These are phyloP conservation scores for Helogale parvula DNA, from an alignment of 2,113 vertebrate genomes.

Conservation along the genomic window DNA sequence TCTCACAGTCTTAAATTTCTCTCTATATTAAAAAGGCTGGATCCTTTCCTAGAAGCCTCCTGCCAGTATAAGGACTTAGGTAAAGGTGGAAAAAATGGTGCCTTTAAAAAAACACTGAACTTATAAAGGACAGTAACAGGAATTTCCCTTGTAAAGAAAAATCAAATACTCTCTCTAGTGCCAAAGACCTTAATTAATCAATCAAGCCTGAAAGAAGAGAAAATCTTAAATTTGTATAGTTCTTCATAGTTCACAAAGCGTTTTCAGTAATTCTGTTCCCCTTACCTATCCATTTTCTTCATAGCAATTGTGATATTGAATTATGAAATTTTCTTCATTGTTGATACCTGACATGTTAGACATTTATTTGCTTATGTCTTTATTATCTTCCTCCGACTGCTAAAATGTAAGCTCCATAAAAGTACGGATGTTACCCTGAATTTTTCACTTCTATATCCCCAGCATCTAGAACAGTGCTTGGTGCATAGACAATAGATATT, in stretches of 20 bases:
- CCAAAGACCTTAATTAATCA: slow-evolving; percentile 32
- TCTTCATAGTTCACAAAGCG: not conserved
- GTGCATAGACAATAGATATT: not conserved
- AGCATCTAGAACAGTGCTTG: not conserved
- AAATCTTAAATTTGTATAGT: not conserved
- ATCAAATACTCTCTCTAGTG: not conserved
- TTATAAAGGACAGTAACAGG: not conserved
- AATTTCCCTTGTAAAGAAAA: not conserved
- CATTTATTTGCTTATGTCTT: not conserved
- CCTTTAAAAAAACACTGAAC: not conserved
- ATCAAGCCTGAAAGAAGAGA: not conserved
- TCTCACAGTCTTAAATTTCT: not conserved
- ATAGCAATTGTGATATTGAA: not conserved
- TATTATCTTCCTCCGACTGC: not conserved
- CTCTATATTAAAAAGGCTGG: not conserved
- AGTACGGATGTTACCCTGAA: not conserved
- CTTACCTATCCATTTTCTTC: slow-evolving; percentile 17
- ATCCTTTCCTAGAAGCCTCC: not conserved
- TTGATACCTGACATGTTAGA: not conserved
- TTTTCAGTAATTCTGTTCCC: not conserved
- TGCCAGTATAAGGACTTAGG: not conserved
- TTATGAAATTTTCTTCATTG: too few species aligned
- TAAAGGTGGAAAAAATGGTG: not conserved
- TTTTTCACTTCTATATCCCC: not conserved
- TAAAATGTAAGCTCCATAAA: slow-evolving; percentile 12